Base-by-base conservation (phyloP, 2,797 vertebrate genomes). In the Rhinichthys osculus region DNA sequence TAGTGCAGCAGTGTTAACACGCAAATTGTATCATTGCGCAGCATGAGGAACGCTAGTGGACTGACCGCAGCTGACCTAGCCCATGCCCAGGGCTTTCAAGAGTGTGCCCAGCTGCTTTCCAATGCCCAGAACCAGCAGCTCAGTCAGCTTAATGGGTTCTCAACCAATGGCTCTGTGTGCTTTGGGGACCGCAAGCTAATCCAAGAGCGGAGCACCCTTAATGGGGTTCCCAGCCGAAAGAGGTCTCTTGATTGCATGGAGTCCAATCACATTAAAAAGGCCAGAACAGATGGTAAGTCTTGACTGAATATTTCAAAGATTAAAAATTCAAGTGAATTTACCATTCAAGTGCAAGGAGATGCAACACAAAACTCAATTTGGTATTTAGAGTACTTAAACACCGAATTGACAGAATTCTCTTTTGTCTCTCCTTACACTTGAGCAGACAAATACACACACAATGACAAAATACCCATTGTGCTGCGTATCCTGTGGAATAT, bases 1-100 rank as follows among this genome's bases (percentile, higher is more conserved):
- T 86, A 88, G 54, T 77, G 83, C 74, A 59, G 89, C 86, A 93
- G 89, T 78, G 92, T 93, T 99, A 96, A 99, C 96, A 95, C 95
- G 92, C 9, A 87, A 90, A 87, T 90, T 90, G 96, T 97, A 90
- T 94, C 93, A 91, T 98, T 95, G 94, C 95, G 91, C 98, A 99
- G 98, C 96, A 96, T 99, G 94, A 98, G 97, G 96, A 99, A 99
- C 96, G 98, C 97, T 96, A 98, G 96, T 96, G 98, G 97, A 96
- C 96, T 99, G 98, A 98, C 97, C 30, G 97, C 98, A 92, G 98
- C 98, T 91, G 98, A 99, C 95, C 96, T 99, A 96, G 98, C 98
- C 93, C 97, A 97, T 89, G 97, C 98, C 94, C 98, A 99, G 96
- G 98, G 98, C 90, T 99, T 99, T 96, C 96, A 94, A 90, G 97